Conservation (phyloP, 2,113 vertebrate species). For the Vulpes ferrilata region DNA sequence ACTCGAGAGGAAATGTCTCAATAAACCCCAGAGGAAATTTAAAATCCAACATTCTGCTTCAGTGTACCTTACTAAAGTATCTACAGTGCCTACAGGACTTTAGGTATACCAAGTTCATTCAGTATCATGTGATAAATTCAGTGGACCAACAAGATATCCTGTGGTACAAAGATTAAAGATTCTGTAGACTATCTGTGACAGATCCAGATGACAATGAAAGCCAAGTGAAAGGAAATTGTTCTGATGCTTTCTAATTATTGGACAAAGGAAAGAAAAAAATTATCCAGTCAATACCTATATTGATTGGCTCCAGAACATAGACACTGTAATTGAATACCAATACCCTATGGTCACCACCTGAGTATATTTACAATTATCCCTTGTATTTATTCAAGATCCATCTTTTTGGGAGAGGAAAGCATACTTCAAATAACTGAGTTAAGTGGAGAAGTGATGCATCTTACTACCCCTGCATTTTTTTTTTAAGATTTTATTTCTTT, state of each 20-base stretch:
- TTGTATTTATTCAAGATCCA: not conserved
- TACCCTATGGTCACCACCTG: not conserved
- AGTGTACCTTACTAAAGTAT: not conserved
- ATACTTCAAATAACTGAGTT: not conserved
- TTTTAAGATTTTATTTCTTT: no score
- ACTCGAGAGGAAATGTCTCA: not conserved
- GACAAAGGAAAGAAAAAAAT: not conserved
- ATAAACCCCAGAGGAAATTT: not conserved
- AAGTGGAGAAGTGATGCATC: not conserved
- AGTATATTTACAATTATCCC: not conserved
- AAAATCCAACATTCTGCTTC: not conserved
- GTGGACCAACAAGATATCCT: not conserved
- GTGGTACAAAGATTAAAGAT: not conserved
- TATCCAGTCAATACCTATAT: not conserved
- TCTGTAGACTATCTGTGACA: not conserved
- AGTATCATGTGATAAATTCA: not conserved
- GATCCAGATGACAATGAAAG: not conserved
- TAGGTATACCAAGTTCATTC: not conserved
- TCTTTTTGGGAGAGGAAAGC: not conserved
- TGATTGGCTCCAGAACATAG: not conserved
- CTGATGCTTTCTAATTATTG: not conserved
- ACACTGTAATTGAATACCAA: not conserved
- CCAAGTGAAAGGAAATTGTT: not conserved
- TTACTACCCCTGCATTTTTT: not conserved
- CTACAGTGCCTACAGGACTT: not conserved